phyloP scores from a whole-genome alignment of 1,140 invertebrate genomes.

The Cheumatopsyche charites region DNA sequence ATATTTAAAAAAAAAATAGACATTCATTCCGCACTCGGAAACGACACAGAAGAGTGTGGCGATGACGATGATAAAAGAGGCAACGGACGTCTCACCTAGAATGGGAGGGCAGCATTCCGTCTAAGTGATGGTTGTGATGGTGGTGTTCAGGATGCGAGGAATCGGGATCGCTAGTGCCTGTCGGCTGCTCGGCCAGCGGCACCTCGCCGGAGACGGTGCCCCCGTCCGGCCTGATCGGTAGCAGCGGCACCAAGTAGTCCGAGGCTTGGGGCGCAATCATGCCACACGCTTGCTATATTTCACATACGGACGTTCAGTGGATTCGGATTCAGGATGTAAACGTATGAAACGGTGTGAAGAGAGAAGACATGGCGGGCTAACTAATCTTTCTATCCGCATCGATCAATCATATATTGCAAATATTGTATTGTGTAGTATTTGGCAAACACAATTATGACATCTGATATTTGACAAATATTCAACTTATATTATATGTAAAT shows the following conservation, averaged over 20 bases:
- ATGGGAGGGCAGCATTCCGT: slow-evolving; percentile 36
- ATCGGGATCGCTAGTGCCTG: slow-evolving; percentile 30
- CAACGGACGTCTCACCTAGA: slow-evolving; percentile 32
- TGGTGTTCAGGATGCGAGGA: slow-evolving; percentile 32
- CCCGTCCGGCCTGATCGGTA: slow-evolving; percentile 48
- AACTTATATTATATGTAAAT: too few species aligned
- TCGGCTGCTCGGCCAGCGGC: not conserved
- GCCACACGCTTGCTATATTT: slow-evolving; percentile 53
- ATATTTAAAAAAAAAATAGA: too few species aligned
- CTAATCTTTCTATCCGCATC: not conserved
- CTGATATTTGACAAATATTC: too few species aligned
- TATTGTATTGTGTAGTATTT: too few species aligned
- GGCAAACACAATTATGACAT: too few species aligned
- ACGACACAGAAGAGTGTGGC: not conserved
- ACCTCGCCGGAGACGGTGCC: slow-evolving; percentile 18
- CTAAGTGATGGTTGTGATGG: slow-evolving; percentile 15
- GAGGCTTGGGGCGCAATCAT: slow-evolving; percentile 55
- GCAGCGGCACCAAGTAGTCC: slow-evolving; percentile 61
- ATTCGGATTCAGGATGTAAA: not conserved
- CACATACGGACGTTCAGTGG: not conserved
- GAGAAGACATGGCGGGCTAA: not conserved
- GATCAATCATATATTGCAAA: too few species aligned
- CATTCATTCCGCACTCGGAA: too few species aligned
- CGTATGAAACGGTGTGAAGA: slow-evolving; percentile 20
- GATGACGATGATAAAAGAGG: not conserved